Percentiles rank a stretch among this genome's conserved stretches.
These are phyloP conservation scores for Pararge aegeria DNA, from an alignment of 1,140 invertebrate genomes.

Conservation along the genomic window DNA sequence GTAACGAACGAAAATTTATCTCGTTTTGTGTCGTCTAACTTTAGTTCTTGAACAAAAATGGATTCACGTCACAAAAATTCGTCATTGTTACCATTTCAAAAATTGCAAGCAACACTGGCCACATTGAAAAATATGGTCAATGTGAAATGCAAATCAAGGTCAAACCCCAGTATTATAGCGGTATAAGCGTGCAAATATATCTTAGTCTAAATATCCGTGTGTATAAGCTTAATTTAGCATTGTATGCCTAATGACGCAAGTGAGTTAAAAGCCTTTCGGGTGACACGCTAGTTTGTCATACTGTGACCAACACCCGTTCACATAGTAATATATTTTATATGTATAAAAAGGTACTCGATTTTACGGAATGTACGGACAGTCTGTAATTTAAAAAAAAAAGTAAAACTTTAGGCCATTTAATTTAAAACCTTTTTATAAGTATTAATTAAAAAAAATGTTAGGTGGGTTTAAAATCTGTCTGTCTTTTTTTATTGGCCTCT, in stretches of 20 bases:
- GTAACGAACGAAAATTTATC: background rate
- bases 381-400: slow-evolving; percentile 2
- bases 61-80: too few relatives aligned
- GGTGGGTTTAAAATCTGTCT: slow-evolving; percentile 24
- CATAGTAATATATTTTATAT: slow-evolving; percentile 9
- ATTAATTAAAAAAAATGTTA: too few relatives aligned
- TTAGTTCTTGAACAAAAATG: too few relatives aligned
- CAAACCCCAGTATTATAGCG: background rate
- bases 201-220: background rate
- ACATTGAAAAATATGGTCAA: too few relatives aligned
- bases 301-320: slow-evolving; percentile 36
- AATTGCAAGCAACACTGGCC: too few relatives aligned
- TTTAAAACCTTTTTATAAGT: background rate
- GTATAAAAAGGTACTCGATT: slow-evolving; percentile 25
- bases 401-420: slow-evolving; percentile 8
- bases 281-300: slow-evolving; percentile 37
- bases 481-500: background rate
- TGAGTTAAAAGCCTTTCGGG: slow-evolving; percentile 19
- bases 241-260: slow-evolving; percentile 6
- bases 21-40: background rate
- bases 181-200: background rate
- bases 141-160: too few relatives aligned
- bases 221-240: slow-evolving; percentile 1
- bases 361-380: slow-evolving; percentile 39
- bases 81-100: too few relatives aligned